These are phyloP conservation scores for Todiramphus saurophagus DNA, from an alignment of 2,113 vertebrate genomes.

Conservation along the genomic window DNA sequence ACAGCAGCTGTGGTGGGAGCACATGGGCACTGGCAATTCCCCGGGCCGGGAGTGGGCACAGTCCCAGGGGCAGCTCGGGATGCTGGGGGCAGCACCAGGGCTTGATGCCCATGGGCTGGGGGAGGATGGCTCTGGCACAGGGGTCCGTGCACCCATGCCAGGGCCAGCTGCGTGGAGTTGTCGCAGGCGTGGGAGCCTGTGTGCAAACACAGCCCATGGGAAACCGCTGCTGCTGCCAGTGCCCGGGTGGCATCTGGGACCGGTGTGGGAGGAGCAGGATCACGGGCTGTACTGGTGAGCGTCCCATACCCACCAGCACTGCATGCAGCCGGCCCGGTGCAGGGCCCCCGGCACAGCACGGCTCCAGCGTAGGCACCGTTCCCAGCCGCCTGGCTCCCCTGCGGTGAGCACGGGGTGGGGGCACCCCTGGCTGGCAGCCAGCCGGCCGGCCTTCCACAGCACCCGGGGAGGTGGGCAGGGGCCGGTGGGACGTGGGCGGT, in stretches of 20 bases:
- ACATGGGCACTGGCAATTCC: background rate
- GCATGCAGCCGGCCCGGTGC: background rate
- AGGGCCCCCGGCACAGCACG: background rate
- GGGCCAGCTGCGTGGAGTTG: background rate
- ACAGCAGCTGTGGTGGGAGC: background rate
- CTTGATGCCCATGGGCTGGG: background rate
- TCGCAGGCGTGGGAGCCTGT: background rate
- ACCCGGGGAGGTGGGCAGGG: background rate
- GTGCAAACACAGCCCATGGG: background rate
- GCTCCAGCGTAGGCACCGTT: background rate
- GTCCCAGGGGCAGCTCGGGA: background rate
- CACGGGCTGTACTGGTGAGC: background rate
- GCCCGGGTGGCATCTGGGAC: background rate
- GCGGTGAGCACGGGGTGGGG: fast-evolving
- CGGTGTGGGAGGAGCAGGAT: background rate
- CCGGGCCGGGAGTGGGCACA: background rate
- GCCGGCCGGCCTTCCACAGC: background rate
- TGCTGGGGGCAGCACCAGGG: background rate
- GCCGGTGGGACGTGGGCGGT: no score
- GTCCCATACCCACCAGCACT: fast-evolving
- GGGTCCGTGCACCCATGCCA: background rate
- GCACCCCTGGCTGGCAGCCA: background rate
- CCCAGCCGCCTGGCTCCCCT: background rate
- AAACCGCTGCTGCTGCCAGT: fast-evolving
- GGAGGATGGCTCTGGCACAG: no score